Base-by-base conservation (phyloP, 2,113 vertebrate genomes). In the Glaucomys volans region DNA sequence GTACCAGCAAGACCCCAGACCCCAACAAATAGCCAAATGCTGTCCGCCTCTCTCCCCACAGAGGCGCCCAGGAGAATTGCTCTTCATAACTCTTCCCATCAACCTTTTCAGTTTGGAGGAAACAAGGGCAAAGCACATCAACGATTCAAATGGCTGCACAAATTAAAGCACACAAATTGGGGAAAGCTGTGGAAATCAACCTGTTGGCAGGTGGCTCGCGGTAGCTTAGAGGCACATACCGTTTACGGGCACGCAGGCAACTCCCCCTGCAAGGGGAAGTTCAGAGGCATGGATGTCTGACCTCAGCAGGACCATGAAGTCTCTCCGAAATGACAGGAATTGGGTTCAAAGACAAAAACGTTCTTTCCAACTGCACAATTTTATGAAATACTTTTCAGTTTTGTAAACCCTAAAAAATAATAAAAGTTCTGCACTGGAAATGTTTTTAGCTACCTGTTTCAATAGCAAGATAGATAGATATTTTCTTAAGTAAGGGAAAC, bases 401-500 rank as follows among this genome's bases (percentile, higher is more conserved):
- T 81, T 77, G 20, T 72, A 86, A 91, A 88, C 44, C 22, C 77
- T 16, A 35, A 83, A 62, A 96, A 47, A 71, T 62, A 62, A 26
- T 24, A 62, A 62, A 9, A 20, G 18, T 35, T n/a, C 74, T 93
- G 32, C 44, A 47, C 5, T 26, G 44, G n/a, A 18, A 72, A 81
- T 62, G 57, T 64, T 80, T 76, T 87, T 42, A 37, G 69, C 3
- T 35, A 5, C 67, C 22, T 72, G 47, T 64, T 67, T 95, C 67
- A 82, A 95, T 0, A 95, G 47, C 28, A 57, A 72, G 54, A 72
- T 17, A 54, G 54, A 72, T 17, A 54, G 67, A 62, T 50, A 28
- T 37, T 54, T 89, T 95, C 77, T 95, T 93, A 92, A 95, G 52
- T 79, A 91, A 97, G 32, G 57, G 47, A 79, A 92, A 96, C 90